Evolutionary conservation across 2,113 vertebrate species (phyloP).

Genomic region (Tupaia chinensis): DNA sequence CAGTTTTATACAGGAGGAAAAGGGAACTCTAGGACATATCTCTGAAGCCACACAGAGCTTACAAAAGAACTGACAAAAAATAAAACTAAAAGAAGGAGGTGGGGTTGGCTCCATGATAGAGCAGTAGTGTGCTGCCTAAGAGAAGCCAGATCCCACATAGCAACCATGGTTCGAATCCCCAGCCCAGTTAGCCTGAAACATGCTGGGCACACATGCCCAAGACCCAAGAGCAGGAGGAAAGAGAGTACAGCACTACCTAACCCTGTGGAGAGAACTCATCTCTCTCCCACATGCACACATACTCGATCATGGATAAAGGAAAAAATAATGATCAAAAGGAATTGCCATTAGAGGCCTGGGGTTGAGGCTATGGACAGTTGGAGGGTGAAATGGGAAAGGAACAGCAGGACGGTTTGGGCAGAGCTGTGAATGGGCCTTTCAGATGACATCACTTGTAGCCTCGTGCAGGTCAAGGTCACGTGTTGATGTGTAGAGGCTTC

Average conservation of each 20-base stretch:
- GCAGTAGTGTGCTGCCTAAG: too few relatives aligned
- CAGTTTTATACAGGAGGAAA: conserved; percentile 4
- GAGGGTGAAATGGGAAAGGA: neutral
- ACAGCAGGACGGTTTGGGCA: neutral
- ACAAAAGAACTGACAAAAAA: neutral
- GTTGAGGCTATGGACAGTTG: neutral
- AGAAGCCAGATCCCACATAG: too few relatives aligned
- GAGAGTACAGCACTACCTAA: too few relatives aligned
- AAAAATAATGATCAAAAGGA: neutral
- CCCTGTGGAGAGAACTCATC: too few relatives aligned
- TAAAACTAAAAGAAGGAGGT: too few relatives aligned
- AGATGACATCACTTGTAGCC: fast-evolving
- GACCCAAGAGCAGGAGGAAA: too few relatives aligned
- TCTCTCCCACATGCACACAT: too few relatives aligned
- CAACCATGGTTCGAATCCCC: too few relatives aligned
- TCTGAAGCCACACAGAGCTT: neutral
- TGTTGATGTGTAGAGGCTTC: neutral
- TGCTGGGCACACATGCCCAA: too few relatives aligned
- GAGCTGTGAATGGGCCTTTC: neutral
- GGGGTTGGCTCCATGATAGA: too few relatives aligned
- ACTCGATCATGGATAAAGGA: too few relatives aligned
- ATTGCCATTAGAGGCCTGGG: neutral
- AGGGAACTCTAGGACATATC: neutral
- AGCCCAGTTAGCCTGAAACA: too few relatives aligned
- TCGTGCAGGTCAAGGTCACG: neutral